phyloP scores from a whole-genome alignment of 2,797 vertebrate genomes.

The Sebastes baramenuke region DNA sequence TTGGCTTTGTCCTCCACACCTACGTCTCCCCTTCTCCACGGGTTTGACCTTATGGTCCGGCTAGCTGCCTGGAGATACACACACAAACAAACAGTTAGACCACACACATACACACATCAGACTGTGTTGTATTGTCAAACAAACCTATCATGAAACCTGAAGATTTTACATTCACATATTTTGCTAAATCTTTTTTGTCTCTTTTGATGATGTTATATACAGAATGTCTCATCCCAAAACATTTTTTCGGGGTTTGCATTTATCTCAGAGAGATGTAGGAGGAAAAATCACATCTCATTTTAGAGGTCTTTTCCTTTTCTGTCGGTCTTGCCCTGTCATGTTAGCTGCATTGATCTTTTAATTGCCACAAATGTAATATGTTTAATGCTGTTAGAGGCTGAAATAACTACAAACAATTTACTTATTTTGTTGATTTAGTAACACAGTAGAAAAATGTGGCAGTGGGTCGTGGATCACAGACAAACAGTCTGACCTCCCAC shows the following conservation, averaged over 20 bases:
- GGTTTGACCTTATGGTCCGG: conserved; percentile 74
- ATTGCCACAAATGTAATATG: background rate
- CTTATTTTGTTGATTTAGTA: conserved; percentile 23
- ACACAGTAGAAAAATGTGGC: conserved; percentile 50
- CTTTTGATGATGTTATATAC: background rate
- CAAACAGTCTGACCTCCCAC: conserved; percentile 75
- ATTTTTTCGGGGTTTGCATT: background rate
- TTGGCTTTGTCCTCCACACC: conserved; percentile 73
- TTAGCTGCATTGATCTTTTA: background rate
- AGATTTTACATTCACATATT: conserved; percentile 11
- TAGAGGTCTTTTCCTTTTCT: background rate
- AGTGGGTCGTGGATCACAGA: conserved; percentile 47
- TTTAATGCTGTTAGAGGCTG: background rate
- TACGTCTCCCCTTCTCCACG: conserved; percentile 65
- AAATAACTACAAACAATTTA: background rate
- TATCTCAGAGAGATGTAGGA: background rate
- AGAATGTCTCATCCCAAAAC: background rate
- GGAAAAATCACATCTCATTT: background rate
- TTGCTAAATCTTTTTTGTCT: background rate
- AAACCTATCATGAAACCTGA: background rate
- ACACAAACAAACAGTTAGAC: conserved; percentile 71
- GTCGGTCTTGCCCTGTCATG: background rate
- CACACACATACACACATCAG: conserved; percentile 59
- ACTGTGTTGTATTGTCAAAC: background rate
- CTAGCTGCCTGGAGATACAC: conserved; percentile 47